These are phyloP conservation scores for Ciconia nigra DNA, from an alignment of 2,797 vertebrate genomes.

Conservation along the genomic window DNA sequence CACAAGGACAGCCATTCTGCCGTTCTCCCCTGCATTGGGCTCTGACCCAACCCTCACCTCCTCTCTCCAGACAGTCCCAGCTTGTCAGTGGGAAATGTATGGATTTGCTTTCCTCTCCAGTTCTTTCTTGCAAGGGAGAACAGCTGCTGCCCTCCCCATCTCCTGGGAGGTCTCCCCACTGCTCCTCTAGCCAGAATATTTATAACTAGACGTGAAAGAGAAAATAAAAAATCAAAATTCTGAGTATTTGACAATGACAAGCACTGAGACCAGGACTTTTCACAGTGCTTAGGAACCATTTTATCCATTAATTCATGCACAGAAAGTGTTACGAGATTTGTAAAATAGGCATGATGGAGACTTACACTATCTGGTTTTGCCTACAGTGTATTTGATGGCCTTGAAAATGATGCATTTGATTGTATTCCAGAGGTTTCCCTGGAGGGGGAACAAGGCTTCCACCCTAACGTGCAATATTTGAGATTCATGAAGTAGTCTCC, in stretches of 20 bases:
- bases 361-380: not conserved
- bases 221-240: not conserved
- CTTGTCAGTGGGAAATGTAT: not conserved
- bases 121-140: not conserved
- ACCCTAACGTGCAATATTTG: not conserved
- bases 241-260: not conserved
- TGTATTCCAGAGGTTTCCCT: not conserved
- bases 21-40: rapidly evolving
- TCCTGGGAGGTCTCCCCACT: not conserved
- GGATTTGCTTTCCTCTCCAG: not conserved
- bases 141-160: not conserved
- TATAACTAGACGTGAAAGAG: not conserved
- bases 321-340: not conserved
- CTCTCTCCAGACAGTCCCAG: not conserved
- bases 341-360: not conserved
- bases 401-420: not conserved
- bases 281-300: not conserved
- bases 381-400: not conserved
- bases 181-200: not conserved
- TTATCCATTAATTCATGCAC: not conserved
- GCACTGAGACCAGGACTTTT: not conserved
- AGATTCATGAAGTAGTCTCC: not conserved
- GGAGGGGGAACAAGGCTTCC: not conserved
- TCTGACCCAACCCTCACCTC: not conserved
- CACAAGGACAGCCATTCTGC: not conserved